phyloP scores from a whole-genome alignment of 2,888 invertebrate species.

The Cartodere bifasciata region DNA sequence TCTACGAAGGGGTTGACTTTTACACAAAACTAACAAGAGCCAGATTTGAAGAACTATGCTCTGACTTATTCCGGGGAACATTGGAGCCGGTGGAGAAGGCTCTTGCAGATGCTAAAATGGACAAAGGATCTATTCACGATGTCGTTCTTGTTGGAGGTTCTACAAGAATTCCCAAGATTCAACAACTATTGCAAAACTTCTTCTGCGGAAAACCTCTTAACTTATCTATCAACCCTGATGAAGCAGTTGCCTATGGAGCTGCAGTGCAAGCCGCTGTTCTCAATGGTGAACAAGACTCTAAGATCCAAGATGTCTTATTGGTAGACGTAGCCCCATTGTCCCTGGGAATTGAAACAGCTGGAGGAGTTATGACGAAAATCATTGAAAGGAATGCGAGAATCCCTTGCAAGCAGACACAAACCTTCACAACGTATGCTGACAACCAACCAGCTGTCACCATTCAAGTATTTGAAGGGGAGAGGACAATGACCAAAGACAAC shows the following conservation, averaged over 20 bases:
- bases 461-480: constrained; percentile 55
- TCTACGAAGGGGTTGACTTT: constrained; percentile 60
- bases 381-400: constrained; percentile 44
- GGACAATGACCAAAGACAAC: constrained; percentile 70
- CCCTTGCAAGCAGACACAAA: constrained; percentile 43
- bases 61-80: constrained; percentile 59
- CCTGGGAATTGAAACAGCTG: constrained; percentile 66
- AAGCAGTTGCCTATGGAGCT: constrained; percentile 33
- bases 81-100: constrained; percentile 77
- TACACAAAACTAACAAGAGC: constrained; percentile 61
- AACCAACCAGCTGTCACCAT: constrained; percentile 51
- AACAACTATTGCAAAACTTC: constrained; percentile 59
- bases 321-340: constrained; percentile 59
- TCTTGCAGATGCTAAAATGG: constrained; percentile 62
- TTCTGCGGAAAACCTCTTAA: constrained; percentile 45
- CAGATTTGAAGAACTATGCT: constrained; percentile 62
- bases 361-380: constrained; percentile 62
- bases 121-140: constrained; percentile 62
- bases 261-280: constrained; percentile 31
- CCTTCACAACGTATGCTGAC: constrained; percentile 55
- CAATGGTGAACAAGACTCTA: constrained; percentile 44
- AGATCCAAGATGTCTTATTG: constrained; percentile 60
- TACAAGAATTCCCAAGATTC: constrained; percentile 68
- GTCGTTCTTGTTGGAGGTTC: constrained; percentile 75
- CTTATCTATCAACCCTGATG: constrained; percentile 31